These are phyloP conservation scores for Agonopterix subpropinquella DNA, from an alignment of 2,888 invertebrate genomes.

Conservation along the genomic window DNA sequence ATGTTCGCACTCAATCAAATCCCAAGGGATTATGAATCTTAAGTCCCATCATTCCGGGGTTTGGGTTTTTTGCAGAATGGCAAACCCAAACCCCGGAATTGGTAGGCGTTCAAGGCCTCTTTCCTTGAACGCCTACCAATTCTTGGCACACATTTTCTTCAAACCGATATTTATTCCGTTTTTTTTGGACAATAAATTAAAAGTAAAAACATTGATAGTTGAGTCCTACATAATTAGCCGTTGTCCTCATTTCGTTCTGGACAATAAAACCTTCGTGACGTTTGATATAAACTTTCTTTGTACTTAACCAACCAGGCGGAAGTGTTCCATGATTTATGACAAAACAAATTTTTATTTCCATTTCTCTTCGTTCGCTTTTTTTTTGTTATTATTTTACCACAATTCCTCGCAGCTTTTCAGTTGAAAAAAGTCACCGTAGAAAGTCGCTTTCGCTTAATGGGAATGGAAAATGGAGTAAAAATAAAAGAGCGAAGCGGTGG, in stretches of 20 bases:
- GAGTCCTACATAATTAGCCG: constrained; percentile 23
- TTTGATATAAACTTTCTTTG: constrained; percentile 65
- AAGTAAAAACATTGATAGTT: constrained; percentile 8
- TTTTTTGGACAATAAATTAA: constrained; percentile 3
- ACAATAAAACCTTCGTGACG: constrained; percentile 46
- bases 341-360: constrained; percentile 72
- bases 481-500: constrained; percentile 46
- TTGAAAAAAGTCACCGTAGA: constrained; percentile 60
- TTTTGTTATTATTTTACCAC: constrained; percentile 62
- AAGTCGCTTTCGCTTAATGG: constrained; percentile 66
- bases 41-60: too few relatives aligned
- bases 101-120: constrained; percentile 10
- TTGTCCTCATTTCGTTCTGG: constrained; percentile 35
- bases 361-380: constrained; percentile 58
- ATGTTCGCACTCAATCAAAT: too few relatives aligned
- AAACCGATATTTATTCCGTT: constrained; percentile 15
- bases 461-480: constrained; percentile 64
- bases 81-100: too few relatives aligned
- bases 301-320: constrained; percentile 62
- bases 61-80: too few relatives aligned
- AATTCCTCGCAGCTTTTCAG: constrained; percentile 61
- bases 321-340: constrained; percentile 71
- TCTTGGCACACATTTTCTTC: constrained; percentile 14
- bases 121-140: constrained; percentile 15
- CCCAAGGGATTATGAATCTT: too few relatives aligned